A percentile compares a stretch with the other conserved stretches of the same genome.
These are phyloP conservation scores for Takifugu flavidus DNA, from an alignment of 2,113 vertebrate species.

Conservation along the genomic window DNA sequence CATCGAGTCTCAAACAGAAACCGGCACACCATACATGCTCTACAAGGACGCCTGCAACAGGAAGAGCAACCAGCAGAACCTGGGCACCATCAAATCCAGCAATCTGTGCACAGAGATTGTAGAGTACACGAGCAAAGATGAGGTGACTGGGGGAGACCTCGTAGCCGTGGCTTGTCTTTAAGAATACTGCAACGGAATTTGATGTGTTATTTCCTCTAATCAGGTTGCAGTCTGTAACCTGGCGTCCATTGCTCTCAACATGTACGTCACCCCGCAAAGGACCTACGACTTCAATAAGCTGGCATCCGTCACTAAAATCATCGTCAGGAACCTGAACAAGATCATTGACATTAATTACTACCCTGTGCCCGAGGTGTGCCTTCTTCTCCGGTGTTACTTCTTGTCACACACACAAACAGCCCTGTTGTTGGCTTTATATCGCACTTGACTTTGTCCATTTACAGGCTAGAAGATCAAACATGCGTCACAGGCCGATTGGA, in stretches of 20 bases:
- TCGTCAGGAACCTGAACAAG: constrained; percentile 93
- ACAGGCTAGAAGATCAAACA: constrained; percentile 90
- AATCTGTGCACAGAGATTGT: constrained; percentile 95
- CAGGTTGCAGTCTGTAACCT: constrained; percentile 96
- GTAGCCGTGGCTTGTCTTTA: background rate
- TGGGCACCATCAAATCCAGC: constrained; percentile 96
- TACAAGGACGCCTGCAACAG: constrained; percentile 97
- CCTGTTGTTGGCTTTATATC: background rate
- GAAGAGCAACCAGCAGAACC: constrained; percentile 97
- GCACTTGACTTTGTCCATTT: background rate
- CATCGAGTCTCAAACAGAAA: constrained; percentile 97
- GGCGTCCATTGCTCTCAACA: constrained; percentile 94
- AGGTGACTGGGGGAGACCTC: constrained; percentile 68
- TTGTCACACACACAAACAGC: background rate
- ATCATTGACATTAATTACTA: constrained; percentile 99
- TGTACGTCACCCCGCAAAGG: constrained; percentile 89
- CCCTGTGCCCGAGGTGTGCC: constrained; percentile 86
- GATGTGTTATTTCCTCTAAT: background rate
- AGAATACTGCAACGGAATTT: too few species aligned
- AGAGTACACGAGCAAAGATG: constrained; percentile 91
- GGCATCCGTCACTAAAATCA: constrained; percentile 87
- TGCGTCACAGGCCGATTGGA: constrained; percentile 88
- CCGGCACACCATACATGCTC: constrained; percentile 94
- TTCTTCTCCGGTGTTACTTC: background rate
- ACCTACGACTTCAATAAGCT: constrained; percentile 89